Base-by-base conservation (phyloP, 2,113 vertebrate genomes). In the Catharus bicknelli region DNA sequence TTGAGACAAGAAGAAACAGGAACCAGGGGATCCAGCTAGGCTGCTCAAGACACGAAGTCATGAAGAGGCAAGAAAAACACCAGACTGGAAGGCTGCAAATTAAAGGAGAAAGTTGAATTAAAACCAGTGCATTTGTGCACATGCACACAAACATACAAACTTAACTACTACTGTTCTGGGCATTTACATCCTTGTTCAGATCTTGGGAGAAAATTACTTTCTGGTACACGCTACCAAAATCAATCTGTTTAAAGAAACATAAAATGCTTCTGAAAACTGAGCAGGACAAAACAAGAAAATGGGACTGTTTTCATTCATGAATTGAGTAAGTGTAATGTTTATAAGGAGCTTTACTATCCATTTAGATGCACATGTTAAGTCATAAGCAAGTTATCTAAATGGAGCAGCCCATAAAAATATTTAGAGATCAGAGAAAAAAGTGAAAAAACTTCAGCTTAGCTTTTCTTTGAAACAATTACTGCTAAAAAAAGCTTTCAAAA, bases 41-140 rank as follows among this genome's bases (percentile, higher is more conserved):
- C 93, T 94, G 94, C 81, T 96, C 94, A 96, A 95, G 91, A 95
- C 89, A 95, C 67, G 84, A 95, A 27, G 95, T 72, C 94, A 89
- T 91, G 96, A 96, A 94, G 95, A 95, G 87, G 89, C 91, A 94
- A 96, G 93, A 96, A 83, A 96, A 94, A 94, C 95, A 96, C 78
- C 96, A 96, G 84, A 94, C 94, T 82, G 91, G 94, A 93, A 87
- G 30, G 93, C 96, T 96, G 95, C 91, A 96, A 96, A 96, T 96
- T 87, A 96, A 95, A 96, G 93, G 47, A 96, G 89, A 96, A 96
- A 96, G 91, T 40, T 59, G 78, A 94, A 92, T 96, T 96, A 96
- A 96, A 96, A 96, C 51, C 91, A 88, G 81, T 48, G 87, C 50
- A 51, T 59, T 94, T 87, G 55, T 5, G 64, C 85, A 90, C 77